Base-by-base conservation (phyloP, 2,888 invertebrate species). In the Philereme transversata region DNA sequence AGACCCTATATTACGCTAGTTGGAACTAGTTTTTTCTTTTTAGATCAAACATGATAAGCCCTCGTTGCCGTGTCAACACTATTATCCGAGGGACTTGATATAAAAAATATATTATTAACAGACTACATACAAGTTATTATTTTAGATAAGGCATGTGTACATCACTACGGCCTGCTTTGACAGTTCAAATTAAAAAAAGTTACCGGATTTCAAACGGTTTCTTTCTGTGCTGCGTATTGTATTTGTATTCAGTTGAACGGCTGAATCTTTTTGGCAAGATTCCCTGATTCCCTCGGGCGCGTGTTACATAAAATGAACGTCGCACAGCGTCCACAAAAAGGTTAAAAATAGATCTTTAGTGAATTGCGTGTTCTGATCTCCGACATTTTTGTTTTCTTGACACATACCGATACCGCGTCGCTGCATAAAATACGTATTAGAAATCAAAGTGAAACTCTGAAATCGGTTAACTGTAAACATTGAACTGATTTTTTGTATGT, bases 321-420 rank as follows among this genome's bases (percentile, higher is more conserved):
- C 81, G 86, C 75, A 78, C 74, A 71, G 74, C 76, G 82, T 82
- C 70, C 77, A 87, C 85, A 83, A 85, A 87, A 86, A 86, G 81
- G 84, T 78, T 90, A 91, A 84, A 90, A 91, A 91, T 92, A 92
- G 92, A 91, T 76, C 78, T 82, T 69, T 40, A 40, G 7, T 88
- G 88, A 88, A 83, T 90, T 86, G 88, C 84, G 83, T 81, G 83
- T 86, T 86, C 81, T 67, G 67, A 69, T 74, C 78, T 68, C 77
- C 74, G 85, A 86, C 87, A 86, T 89, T 87, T 90, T 89, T 90
- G 89, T 90, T 90, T 89, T 88, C 79, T 83, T 83, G 77, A 88
- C 78, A 89, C 87, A 86, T 88, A 85, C 74, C 80, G 81, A 86
- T 88, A 85, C 74, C 80, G 81, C 77, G 79, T 79, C 76, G 79